Evolutionary conservation across 2,888 invertebrate species (phyloP).

Genomic region (Lottia scabra): DNA sequence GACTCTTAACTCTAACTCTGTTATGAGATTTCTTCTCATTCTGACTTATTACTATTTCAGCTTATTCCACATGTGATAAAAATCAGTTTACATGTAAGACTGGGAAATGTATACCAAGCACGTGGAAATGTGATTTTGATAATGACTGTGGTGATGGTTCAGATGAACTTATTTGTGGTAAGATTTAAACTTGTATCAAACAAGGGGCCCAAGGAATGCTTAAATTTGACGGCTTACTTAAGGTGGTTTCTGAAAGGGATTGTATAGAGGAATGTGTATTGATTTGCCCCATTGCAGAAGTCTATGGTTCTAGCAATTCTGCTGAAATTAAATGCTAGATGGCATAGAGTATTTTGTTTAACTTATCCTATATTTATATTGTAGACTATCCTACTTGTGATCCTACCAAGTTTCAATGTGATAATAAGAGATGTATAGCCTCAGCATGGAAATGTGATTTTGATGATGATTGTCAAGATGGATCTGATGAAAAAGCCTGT

Average conservation of each 20-base stretch:
- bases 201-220: too few relatives aligned
- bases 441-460: conserved; percentile 57
- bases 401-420: conserved; percentile 48
- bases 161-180: conserved; percentile 37
- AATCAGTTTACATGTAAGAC: conserved; percentile 49
- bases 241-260: too few relatives aligned
- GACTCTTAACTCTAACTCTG: too few relatives aligned
- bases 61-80: conserved; percentile 40
- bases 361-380: too few relatives aligned
- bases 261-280: too few relatives aligned
- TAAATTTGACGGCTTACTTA: too few relatives aligned
- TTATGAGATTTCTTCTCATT: too few relatives aligned
- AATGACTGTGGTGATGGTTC: conserved; percentile 50
- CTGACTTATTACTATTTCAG: conserved; percentile 25
- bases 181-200: background rate
- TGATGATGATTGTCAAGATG: conserved; percentile 52
- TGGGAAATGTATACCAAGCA: conserved; percentile 51
- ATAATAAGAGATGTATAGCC: conserved; percentile 53
- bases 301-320: too few relatives aligned
- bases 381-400: conserved; percentile 45
- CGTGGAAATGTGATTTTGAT: conserved; percentile 61
- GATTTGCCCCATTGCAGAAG: too few relatives aligned
- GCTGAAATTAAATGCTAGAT: too few relatives aligned
- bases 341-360: too few relatives aligned
- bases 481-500: conserved; percentile 44